These are phyloP conservation scores for Phylloscopus trochiloides DNA, from an alignment of 2,113 vertebrate genomes.

Conservation along the genomic window DNA sequence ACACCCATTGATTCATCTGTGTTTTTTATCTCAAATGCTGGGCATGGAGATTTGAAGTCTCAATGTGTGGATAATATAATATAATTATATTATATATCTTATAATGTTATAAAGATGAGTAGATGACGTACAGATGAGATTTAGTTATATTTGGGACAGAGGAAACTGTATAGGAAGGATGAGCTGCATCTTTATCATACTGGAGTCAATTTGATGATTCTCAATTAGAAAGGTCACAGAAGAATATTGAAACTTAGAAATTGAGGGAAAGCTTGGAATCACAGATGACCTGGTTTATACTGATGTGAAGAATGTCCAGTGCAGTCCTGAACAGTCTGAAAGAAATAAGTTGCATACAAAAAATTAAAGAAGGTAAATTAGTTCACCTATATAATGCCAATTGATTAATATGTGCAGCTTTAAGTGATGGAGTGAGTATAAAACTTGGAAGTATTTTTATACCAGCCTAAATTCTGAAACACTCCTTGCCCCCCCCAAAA, in stretches of 20 bases:
- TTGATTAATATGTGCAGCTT: background rate
- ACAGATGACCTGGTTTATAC: background rate
- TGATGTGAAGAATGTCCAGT: background rate
- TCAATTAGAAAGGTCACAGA: background rate
- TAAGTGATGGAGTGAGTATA: background rate
- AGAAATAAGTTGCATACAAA: background rate
- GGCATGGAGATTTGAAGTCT: background rate
- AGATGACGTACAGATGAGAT: background rate
- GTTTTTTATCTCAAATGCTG: background rate
- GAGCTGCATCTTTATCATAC: background rate
- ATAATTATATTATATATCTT: background rate
- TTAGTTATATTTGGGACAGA: background rate
- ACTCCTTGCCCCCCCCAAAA: too few species aligned
- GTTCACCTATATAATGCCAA: background rate
- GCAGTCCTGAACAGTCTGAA: background rate
- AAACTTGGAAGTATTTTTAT: background rate
- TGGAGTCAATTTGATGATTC: background rate
- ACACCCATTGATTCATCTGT: background rate
- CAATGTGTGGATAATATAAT: background rate
- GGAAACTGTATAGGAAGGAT: background rate
- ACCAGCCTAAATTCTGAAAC: background rate
- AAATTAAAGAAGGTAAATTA: background rate
- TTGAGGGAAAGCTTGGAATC: background rate
- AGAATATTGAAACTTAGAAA: background rate
- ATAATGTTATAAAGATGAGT: background rate